These are phyloP conservation scores for Micrasema minimum DNA, from an alignment of 1,140 invertebrate genomes.

Conservation along the genomic window DNA sequence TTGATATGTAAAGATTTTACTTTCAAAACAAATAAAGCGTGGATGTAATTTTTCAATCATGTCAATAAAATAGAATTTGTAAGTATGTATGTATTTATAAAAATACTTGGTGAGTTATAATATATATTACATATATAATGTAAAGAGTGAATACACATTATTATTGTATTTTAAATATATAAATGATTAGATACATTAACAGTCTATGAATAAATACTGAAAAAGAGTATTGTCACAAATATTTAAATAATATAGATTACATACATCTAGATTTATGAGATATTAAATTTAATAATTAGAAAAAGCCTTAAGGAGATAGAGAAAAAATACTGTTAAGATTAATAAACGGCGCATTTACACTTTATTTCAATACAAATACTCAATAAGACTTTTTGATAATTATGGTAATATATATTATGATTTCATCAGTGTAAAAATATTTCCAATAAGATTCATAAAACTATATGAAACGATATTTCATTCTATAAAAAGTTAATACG, in stretches of 20 bases:
- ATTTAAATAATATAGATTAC: constrained; percentile 10
- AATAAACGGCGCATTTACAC: constrained; percentile 5
- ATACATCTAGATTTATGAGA: constrained; percentile 22
- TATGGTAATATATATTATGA: neutral
- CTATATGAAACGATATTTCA: constrained; percentile 10
- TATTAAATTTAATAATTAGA: neutral
- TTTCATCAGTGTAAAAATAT: constrained; percentile 29
- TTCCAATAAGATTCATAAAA: constrained; percentile 16
- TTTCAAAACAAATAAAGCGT: no score
- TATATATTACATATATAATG: constrained; percentile 3
- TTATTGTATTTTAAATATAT: constrained; percentile 15
- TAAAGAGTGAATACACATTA: constrained; percentile 16
- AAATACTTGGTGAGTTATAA: constrained; percentile 4
- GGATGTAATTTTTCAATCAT: neutral
- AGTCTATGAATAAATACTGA: constrained; percentile 36
- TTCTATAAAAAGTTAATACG: constrained; percentile 3
- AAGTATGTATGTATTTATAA: constrained; percentile 4
- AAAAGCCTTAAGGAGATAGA: constrained; percentile 7
- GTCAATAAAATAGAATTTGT: neutral
- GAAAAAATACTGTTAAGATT: constrained; percentile 32
- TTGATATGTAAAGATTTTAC: no score
- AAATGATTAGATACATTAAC: constrained; percentile 25
- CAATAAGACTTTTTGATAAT: constrained; percentile 4
- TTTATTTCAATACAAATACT: constrained; percentile 3
- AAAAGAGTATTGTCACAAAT: constrained; percentile 34